Percentiles rank a stretch among this genome's conserved stretches.
Conservation (phyloP, 2,888 invertebrate genomes). For the Ochropleura leucogaster region DNA sequence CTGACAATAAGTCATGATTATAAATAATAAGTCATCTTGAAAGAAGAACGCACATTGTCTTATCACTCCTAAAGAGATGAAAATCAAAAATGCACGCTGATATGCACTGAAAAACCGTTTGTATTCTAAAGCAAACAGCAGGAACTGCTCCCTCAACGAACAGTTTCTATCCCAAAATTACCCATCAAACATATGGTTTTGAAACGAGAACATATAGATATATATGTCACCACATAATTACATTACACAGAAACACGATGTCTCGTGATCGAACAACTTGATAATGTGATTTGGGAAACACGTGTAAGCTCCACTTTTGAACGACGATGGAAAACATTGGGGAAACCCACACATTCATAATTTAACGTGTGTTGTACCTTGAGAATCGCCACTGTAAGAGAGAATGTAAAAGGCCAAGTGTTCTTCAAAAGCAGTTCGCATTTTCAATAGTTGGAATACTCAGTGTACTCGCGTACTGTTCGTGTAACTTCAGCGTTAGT, state of each 20-base stretch:
- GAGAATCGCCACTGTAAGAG: neutral
- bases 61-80: neutral
- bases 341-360: constrained; percentile 43
- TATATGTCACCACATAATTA: neutral
- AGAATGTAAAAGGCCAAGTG: constrained; percentile 2
- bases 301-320: constrained; percentile 45
- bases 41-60: neutral
- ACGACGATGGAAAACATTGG: constrained; percentile 33
- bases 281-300: constrained; percentile 34
- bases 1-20: too few relatives aligned
- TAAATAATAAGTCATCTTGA: too few relatives aligned
- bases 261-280: constrained; percentile 30
- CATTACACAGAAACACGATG: constrained; percentile 14
- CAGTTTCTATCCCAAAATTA: neutral
- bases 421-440: neutral
- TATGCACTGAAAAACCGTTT: neutral
- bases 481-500: neutral
- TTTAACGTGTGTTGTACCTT: constrained; percentile 25
- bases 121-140: neutral
- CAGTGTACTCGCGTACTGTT: neutral
- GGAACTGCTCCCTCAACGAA: neutral
- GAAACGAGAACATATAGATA: neutral
- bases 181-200: constrained; percentile 3
- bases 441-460: neutral
- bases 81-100: neutral